phyloP scores from a whole-genome alignment of 2,888 invertebrate genomes.

The Tetheella fluctuosa region DNA sequence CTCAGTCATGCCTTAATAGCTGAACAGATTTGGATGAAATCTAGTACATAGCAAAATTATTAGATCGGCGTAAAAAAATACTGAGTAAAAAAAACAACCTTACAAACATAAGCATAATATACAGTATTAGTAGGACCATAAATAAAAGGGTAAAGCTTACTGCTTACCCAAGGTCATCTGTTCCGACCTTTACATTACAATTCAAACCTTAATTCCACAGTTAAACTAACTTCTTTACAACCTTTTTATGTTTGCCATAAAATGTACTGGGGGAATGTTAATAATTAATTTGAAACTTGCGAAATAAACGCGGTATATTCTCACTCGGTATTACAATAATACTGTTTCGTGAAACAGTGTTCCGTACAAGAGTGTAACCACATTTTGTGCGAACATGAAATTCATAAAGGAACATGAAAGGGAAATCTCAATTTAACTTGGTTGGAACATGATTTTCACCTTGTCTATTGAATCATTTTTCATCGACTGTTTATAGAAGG shows the following conservation, averaged over 20 bases:
- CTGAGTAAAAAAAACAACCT: too few relatives aligned
- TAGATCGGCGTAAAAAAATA: too few relatives aligned
- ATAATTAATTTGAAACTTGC: conserved; percentile 34
- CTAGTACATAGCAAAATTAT: too few relatives aligned
- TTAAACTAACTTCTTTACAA: conserved; percentile 5
- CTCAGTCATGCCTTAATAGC: too few relatives aligned
- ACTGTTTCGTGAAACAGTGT: not conserved
- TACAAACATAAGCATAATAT: too few relatives aligned
- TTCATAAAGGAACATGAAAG: not conserved
- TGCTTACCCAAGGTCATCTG: not conserved
- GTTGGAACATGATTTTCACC: not conserved
- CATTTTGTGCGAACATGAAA: not conserved
- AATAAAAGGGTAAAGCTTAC: too few relatives aligned
- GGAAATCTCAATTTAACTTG: not conserved
- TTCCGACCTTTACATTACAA: not conserved
- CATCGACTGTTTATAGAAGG: too few relatives aligned
- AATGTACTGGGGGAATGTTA: conserved; percentile 22
- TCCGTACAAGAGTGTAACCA: not conserved
- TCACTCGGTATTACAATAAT: not conserved
- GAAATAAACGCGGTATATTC: conserved; percentile 25
- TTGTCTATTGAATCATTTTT: too few relatives aligned
- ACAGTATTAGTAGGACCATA: too few relatives aligned
- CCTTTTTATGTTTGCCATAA: conserved; percentile 13
- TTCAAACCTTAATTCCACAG: not conserved
- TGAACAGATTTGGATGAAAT: too few relatives aligned